phyloP scores from a whole-genome alignment of 2,113 vertebrate species.

The Cacatua alba region DNA sequence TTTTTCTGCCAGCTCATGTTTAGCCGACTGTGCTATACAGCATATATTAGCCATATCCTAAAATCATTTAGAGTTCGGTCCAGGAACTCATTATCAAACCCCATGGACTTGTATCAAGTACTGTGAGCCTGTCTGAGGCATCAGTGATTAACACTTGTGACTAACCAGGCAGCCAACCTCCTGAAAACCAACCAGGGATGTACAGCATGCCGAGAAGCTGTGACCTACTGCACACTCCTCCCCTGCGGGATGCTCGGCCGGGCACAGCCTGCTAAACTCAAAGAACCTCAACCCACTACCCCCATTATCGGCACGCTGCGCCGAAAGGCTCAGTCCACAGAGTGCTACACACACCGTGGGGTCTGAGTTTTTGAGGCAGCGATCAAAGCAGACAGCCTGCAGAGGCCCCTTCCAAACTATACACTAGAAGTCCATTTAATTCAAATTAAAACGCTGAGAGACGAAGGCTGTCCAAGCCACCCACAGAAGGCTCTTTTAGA shows the following conservation, averaged over 20 bases:
- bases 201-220: not conserved
- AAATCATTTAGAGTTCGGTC: not conserved
- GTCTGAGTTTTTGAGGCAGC: accelerated
- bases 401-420: not conserved
- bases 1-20: not conserved
- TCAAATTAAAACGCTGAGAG: not conserved
- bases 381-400: accelerated
- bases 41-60: accelerated
- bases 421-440: not conserved
- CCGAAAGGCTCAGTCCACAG: accelerated
- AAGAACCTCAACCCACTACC: accelerated
- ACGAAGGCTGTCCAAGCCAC: too few species aligned
- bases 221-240: accelerated
- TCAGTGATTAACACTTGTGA: not conserved
- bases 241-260: not conserved
- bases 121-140: not conserved
- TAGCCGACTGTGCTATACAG: not conserved
- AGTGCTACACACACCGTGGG: accelerated
- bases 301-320: accelerated
- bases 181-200: accelerated
- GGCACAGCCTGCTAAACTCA: not conserved
- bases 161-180: not conserved
- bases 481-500: not conserved
- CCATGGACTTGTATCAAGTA: not conserved
- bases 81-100: not conserved